These are phyloP conservation scores for Encarsia formosa DNA, from an alignment of 2,888 invertebrate species.

Conservation along the genomic window DNA sequence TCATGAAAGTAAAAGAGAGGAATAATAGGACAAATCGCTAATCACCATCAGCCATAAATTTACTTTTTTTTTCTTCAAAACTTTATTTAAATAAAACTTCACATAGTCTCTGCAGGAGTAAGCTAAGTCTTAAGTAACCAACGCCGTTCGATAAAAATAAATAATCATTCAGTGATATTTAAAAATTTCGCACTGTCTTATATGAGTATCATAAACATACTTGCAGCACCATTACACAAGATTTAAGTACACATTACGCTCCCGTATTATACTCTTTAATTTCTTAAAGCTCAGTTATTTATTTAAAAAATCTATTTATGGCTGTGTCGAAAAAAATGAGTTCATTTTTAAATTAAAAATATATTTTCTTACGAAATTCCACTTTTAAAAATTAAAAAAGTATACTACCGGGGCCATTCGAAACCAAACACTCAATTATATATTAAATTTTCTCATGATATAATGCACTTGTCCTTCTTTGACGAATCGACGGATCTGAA, in stretches of 20 bases:
- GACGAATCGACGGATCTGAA: constrained; percentile 32
- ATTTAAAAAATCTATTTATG: too few relatives aligned
- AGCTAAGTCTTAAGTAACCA: constrained; percentile 28
- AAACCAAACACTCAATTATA: too few relatives aligned
- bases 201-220: too few relatives aligned
- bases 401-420: too few relatives aligned
- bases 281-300: too few relatives aligned
- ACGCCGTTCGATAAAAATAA: constrained; percentile 23
- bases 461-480: constrained; percentile 40
- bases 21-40: constrained; percentile 14
- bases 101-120: constrained; percentile 37
- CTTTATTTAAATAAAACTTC: constrained; percentile 45
- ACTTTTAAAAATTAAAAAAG: constrained; percentile 11
- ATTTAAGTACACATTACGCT: too few relatives aligned
- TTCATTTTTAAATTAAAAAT: too few relatives aligned
- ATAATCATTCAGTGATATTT: too few relatives aligned
- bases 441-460: constrained; percentile 37
- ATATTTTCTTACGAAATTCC: not conserved
- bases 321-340: too few relatives aligned
- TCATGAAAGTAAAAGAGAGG: not conserved
- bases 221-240: too few relatives aligned
- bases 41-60: constrained; percentile 44
- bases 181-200: too few relatives aligned
- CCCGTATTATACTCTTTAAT: too few relatives aligned
- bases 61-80: constrained; percentile 25